Conservation (phyloP, 2,113 vertebrate species). For the Sisor rabdophorus region DNA sequence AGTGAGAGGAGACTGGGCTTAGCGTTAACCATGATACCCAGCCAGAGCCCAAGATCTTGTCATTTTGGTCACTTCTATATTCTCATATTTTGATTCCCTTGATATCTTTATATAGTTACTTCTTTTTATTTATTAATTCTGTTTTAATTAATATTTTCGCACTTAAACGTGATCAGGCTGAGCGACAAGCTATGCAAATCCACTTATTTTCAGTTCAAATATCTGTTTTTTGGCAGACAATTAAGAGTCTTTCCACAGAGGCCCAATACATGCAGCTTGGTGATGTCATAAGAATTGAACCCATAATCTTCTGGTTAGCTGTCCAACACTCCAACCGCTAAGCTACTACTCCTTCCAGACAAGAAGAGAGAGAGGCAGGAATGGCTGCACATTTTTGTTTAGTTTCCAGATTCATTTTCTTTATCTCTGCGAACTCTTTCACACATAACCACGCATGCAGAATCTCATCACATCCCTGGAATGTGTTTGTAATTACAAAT, state of each 20-base stretch:
- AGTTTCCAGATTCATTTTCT: conserved; percentile 23
- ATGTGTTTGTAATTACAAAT: conserved; percentile 35
- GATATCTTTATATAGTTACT: neutral
- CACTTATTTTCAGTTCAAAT: neutral
- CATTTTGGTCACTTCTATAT: conserved; percentile 4
- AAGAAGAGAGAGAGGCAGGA: neutral
- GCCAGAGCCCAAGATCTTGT: conserved; percentile 15
- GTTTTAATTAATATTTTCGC: neutral
- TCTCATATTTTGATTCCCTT: neutral
- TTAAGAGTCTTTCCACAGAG: too few species aligned
- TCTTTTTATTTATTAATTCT: neutral
- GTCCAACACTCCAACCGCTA: too few species aligned
- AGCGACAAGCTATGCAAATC: neutral
- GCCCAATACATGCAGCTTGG: too few species aligned
- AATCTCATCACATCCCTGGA: conserved; percentile 25
- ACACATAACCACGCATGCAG: neutral
- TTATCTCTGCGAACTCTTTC: conserved; percentile 2
- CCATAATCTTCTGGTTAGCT: too few species aligned
- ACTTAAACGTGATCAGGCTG: neutral
- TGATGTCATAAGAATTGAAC: too few species aligned
- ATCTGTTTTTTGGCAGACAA: too few species aligned
- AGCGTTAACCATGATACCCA: conserved; percentile 26
- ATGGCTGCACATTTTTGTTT: conserved; percentile 4
- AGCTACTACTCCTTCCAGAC: too few species aligned
- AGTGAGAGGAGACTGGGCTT: conserved; percentile 52